Evolutionary conservation across 1,140 invertebrate genomes (phyloP), one percentile per base, ranked within the genome.

Genomic region (Aphelenchoides avenae): DNA sequence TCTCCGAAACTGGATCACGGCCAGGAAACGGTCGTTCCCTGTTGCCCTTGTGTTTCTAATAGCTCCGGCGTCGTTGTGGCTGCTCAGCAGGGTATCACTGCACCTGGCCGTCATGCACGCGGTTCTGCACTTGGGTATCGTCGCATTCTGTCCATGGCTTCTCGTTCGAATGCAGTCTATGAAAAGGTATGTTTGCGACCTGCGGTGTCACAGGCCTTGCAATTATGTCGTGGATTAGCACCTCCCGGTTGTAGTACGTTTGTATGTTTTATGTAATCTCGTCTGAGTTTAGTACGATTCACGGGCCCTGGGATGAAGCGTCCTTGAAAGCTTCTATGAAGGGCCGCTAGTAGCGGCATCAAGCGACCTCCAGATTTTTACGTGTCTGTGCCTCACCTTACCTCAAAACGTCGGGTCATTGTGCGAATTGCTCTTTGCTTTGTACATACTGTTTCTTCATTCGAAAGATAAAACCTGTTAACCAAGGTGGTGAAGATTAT

Each of bases 271-370:
- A 61, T 26, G 57, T 47, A 7, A 36, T 52, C 34, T 11, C 43
- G 53, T 31, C 37, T 68, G 59, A 54, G 68, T 77, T 59, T 55
- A 81, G 79, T 48, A 93, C 91, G 78, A 92, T 91, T 66, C 87
- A 92, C 79, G 91, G 91, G 1, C 90, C 90, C 4, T 94, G 91
- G 90, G 91, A 93, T 80, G 90, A 93, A 76, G 89, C 89, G 36
- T 81, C 88, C 9, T 39, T 68, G 3, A 43, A 18, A 43, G 24
- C 26, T 43, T 43, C 30, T 26, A 20, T 5, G n/a, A n/a, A n/a
- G n/a, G n/a, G n/a, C n/a, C n/a, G n/a, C n/a, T n/a, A n/a, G n/a
- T n/a, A n/a, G n/a, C n/a, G n/a, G n/a, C n/a, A n/a, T n/a, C n/a
- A n/a, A n/a, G n/a, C n/a, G n/a, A n/a, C n/a, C n/a, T n/a, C n/a